Percentiles rank a stretch among this genome's conserved stretches.
These are phyloP conservation scores for Myocastor coypus DNA, from an alignment of 2,113 vertebrate genomes.

Conservation along the genomic window DNA sequence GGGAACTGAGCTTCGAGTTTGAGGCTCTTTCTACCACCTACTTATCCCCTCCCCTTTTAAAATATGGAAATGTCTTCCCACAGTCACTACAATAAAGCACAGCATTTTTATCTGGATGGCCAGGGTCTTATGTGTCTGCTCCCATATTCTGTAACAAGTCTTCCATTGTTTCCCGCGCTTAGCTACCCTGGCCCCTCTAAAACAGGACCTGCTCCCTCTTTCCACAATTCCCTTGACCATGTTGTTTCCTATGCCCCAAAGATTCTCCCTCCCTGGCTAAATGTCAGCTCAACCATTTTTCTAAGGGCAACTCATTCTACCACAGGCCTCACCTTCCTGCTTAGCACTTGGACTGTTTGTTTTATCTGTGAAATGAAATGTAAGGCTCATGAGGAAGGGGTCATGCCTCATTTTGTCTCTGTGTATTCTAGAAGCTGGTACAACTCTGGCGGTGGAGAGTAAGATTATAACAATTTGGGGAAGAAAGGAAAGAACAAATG, in stretches of 20 bases:
- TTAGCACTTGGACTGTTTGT: neutral
- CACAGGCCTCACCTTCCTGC: neutral
- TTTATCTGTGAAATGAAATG: neutral
- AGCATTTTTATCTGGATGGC: neutral
- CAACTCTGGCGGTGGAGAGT: neutral
- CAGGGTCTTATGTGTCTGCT: neutral
- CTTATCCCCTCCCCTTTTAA: neutral
- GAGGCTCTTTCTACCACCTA: neutral
- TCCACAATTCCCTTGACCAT: neutral
- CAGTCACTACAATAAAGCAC: neutral
- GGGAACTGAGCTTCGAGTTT: neutral
- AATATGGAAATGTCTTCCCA: neutral
- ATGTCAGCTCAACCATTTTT: neutral
- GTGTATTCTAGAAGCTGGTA: neutral
- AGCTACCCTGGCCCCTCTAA: neutral
- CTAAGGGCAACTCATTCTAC: neutral
- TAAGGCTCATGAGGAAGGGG: neutral
- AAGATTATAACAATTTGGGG: neutral
- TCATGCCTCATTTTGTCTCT: neutral
- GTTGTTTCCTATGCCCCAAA: neutral
- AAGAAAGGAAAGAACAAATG: neutral
- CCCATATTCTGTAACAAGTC: neutral
- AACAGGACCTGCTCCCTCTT: neutral
- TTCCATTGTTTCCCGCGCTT: neutral
- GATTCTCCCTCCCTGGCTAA: neutral